phyloP scores from a whole-genome alignment of 2,888 invertebrate genomes.

The Tortrix viridana region DNA sequence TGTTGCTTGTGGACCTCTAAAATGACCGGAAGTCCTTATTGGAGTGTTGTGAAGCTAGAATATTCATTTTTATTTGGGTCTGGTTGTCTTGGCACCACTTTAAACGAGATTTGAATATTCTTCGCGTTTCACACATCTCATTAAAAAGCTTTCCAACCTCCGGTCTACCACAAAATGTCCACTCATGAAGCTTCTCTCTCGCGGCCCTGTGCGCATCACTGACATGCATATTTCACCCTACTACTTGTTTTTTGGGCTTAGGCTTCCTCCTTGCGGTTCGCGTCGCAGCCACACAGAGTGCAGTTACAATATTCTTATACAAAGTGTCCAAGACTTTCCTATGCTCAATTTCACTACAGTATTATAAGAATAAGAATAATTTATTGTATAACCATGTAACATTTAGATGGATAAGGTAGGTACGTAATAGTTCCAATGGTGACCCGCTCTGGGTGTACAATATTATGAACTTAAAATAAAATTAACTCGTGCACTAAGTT shows the following conservation, averaged over 20 bases:
- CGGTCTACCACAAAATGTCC: not conserved
- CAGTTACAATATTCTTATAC: conserved; percentile 1
- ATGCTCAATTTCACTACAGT: conserved; percentile 4
- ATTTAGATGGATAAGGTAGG: too few species aligned
- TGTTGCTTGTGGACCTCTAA: not conserved
- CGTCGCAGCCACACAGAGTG: conserved; percentile 2
- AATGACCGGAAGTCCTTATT: conserved; percentile 1
- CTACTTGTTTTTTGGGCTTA: not conserved
- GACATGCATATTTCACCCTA: conserved; percentile 8
- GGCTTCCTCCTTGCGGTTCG: not conserved
- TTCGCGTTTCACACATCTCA: conserved; percentile 7
- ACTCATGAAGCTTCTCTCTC: not conserved
- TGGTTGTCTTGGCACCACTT: conserved; percentile 8
- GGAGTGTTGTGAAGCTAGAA: conserved; percentile 10
- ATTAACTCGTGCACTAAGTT: too few species aligned
- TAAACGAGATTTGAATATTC: too few species aligned
- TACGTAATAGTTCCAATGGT: too few species aligned
- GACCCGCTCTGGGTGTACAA: too few species aligned
- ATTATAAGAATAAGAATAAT: too few species aligned
- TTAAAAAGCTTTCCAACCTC: not conserved
- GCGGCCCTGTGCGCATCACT: not conserved
- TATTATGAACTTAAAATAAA: too few species aligned
- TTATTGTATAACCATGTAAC: too few species aligned
- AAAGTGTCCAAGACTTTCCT: conserved; percentile 1
- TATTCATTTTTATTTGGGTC: conserved; percentile 2